These are phyloP conservation scores for Nerophis lumbriciformis DNA, from an alignment of 2,113 vertebrate species.

Conservation along the genomic window DNA sequence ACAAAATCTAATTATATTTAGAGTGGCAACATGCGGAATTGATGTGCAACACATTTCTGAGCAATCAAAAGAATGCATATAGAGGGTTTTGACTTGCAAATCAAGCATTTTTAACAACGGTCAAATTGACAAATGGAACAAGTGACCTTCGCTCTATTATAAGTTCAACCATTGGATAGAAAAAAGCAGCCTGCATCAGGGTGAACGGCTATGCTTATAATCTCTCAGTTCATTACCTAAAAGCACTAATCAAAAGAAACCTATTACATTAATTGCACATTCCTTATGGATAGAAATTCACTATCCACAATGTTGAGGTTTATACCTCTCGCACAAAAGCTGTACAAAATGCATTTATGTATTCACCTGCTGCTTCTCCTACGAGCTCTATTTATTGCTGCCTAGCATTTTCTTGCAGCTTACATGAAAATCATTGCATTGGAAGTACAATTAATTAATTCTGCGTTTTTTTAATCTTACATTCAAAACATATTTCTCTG, in stretches of 20 bases:
- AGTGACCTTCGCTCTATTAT: background rate
- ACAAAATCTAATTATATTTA: conserved; percentile 26
- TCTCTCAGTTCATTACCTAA: background rate
- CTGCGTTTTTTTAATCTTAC: background rate
- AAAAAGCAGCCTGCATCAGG: background rate
- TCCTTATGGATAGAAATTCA: conserved; percentile 1
- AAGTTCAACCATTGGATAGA: too few species aligned
- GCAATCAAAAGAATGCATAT: background rate
- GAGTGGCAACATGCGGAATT: conserved; percentile 11
- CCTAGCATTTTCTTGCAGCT: background rate
- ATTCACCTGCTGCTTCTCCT: conserved; percentile 1
- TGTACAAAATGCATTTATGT: background rate
- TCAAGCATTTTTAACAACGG: background rate
- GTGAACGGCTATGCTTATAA: background rate
- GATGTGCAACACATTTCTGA: background rate
- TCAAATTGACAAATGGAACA: background rate
- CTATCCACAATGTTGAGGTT: background rate
- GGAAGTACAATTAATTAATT: background rate
- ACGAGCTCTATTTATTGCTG: background rate
- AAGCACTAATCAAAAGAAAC: background rate
- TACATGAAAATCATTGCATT: too few species aligned
- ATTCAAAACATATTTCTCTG: background rate
- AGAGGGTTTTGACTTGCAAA: background rate
- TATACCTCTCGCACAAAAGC: conserved; percentile 16
- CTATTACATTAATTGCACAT: conserved; percentile 2